Conservation (phyloP, 2,113 vertebrate genomes). For the Rhea americana region DNA sequence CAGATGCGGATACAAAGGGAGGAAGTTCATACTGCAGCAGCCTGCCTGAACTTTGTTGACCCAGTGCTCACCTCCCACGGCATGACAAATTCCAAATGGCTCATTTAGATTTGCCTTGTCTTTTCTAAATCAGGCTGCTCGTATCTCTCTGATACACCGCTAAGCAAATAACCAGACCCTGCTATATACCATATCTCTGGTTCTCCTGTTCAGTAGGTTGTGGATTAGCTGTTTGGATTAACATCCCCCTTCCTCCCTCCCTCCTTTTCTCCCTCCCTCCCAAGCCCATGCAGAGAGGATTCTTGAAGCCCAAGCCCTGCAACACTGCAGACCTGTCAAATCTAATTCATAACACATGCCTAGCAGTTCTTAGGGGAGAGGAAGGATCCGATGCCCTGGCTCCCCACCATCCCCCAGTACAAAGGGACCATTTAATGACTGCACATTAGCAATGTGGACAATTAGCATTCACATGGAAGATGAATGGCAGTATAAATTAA, state of each 20-base stretch:
- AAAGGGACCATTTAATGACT: constrained; percentile 70
- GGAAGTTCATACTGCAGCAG: constrained; percentile 26
- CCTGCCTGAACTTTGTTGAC: background rate
- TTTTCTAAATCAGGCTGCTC: constrained; percentile 22
- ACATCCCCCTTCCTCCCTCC: background rate
- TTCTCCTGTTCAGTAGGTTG: constrained; percentile 22
- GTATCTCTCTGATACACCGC: constrained; percentile 41
- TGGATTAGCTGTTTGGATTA: constrained; percentile 65
- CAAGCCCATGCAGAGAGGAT: constrained; percentile 41
- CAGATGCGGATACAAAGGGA: background rate
- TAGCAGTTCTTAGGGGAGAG: constrained; percentile 64
- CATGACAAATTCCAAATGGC: background rate
- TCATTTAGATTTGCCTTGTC: background rate
- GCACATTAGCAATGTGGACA: constrained; percentile 71
- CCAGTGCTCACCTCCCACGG: background rate
- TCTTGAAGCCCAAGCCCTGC: constrained; percentile 27
- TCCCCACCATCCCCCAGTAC: constrained; percentile 47
- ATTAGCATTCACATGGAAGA: constrained; percentile 72
- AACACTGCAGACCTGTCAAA: constrained; percentile 63
- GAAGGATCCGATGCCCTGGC: constrained; percentile 56
- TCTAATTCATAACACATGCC: constrained; percentile 66
- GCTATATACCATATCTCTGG: constrained; percentile 13
- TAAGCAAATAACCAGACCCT: constrained; percentile 51
- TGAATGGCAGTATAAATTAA: constrained; percentile 67
- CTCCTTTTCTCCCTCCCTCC: background rate